These are phyloP conservation scores for Tinea trinotella DNA, from an alignment of 2,888 invertebrate genomes.

Conservation along the genomic window DNA sequence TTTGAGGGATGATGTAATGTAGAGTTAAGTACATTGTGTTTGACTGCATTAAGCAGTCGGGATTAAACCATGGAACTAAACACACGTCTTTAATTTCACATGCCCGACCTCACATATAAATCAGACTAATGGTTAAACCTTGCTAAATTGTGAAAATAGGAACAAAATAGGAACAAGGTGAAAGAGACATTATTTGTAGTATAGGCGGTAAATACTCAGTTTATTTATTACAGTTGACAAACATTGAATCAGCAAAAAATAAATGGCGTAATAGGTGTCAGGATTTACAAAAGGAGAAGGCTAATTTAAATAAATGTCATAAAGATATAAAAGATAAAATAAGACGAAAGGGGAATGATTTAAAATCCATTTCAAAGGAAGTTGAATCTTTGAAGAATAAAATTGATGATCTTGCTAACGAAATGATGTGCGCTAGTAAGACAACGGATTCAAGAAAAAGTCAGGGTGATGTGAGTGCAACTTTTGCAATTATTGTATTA, in stretches of 20 bases:
- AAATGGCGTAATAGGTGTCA: slow-evolving; percentile 54
- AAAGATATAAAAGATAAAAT: slow-evolving; percentile 41
- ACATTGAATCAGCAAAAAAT: slow-evolving; percentile 36
- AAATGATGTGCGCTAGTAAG: slow-evolving; percentile 31
- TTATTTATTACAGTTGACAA: slow-evolving; percentile 39
- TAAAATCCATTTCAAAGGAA: slow-evolving; percentile 42
- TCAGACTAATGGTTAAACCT: too few relatives aligned
- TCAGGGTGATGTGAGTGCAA: slow-evolving; percentile 31
- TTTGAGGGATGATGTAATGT: too few relatives aligned
- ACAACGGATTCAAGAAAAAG: slow-evolving; percentile 31
- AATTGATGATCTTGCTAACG: slow-evolving; percentile 37
- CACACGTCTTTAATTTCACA: too few relatives aligned
- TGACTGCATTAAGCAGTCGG: too few relatives aligned
- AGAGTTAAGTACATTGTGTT: too few relatives aligned
- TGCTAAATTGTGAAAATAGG: too few relatives aligned
- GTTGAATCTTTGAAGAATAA: slow-evolving; percentile 37
- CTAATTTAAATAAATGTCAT: slow-evolving; percentile 35
- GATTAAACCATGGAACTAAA: too few relatives aligned
- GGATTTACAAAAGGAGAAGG: slow-evolving; percentile 44
- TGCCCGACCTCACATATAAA: too few relatives aligned
- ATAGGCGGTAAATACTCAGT: too few relatives aligned
- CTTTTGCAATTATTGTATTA: too few relatives aligned
- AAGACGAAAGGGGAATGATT: slow-evolving; percentile 43
- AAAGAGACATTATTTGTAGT: too few relatives aligned
- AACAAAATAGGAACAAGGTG: too few relatives aligned